Conservation (phyloP, 2,888 invertebrate species). For the Apotomis turbidana region DNA sequence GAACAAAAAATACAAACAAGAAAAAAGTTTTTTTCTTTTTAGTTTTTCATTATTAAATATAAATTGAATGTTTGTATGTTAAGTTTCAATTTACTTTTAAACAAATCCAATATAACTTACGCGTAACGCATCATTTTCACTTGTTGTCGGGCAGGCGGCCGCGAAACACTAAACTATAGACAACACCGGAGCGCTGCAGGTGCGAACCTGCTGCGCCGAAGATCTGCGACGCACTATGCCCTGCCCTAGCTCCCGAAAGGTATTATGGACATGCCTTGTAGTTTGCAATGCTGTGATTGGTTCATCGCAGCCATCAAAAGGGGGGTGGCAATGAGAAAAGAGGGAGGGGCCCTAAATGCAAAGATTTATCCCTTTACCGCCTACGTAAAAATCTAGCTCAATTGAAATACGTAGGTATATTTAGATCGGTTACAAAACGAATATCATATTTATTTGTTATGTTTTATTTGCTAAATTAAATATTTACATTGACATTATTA, state of each 20-base stretch:
- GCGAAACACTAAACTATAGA: neutral
- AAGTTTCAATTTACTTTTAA: too few relatives aligned
- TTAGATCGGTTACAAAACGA: too few relatives aligned
- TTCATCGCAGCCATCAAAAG: neutral
- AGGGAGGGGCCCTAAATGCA: conserved; percentile 3
- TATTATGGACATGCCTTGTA: conserved; percentile 7
- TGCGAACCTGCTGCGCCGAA: neutral
- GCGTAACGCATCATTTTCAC: neutral
- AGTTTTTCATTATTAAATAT: too few relatives aligned
- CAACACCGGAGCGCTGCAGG: too few relatives aligned
- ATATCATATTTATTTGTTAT: too few relatives aligned
- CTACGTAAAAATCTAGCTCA: neutral
- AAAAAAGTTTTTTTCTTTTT: too few relatives aligned
- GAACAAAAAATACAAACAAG: too few relatives aligned
- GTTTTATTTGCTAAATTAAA: too few relatives aligned
- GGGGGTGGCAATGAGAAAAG: neutral
- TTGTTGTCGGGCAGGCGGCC: too few relatives aligned
- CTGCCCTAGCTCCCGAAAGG: neutral
- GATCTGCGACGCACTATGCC: conserved; percentile 5
- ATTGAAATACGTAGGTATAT: too few relatives aligned
- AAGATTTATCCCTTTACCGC: neutral
- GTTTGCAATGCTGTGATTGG: conserved; percentile 15
- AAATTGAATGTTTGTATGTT: too few relatives aligned
- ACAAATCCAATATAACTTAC: neutral
- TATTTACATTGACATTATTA: too few relatives aligned